phyloP scores from a whole-genome alignment of 2,113 vertebrate genomes.

The Daboia siamensis region DNA sequence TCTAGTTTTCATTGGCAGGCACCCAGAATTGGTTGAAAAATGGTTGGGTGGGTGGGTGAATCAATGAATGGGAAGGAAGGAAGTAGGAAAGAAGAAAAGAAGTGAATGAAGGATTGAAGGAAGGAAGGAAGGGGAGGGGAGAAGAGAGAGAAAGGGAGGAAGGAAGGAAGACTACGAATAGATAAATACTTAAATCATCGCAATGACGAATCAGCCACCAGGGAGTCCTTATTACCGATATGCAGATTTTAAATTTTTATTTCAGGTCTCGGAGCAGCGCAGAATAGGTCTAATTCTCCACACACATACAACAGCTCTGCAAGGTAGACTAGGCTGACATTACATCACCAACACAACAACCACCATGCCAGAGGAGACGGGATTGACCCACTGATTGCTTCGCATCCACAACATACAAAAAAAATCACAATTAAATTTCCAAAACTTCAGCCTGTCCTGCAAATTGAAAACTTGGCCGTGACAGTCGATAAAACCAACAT shows the following conservation, averaged over 20 bases:
- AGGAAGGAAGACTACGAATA: not conserved
- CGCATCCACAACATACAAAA: not conserved
- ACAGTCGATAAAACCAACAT: not conserved
- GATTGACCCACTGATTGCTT: too few relatives aligned
- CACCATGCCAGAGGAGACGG: not conserved
- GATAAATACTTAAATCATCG: not conserved
- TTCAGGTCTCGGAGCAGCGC: not conserved
- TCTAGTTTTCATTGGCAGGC: not conserved
- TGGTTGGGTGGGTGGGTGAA: not conserved
- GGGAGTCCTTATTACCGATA: not conserved
- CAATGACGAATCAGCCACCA: not conserved
- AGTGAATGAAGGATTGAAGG: not conserved
- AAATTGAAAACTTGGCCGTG: not conserved
- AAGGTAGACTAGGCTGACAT: not conserved
- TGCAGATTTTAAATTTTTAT: not conserved
- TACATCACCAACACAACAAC: not conserved
- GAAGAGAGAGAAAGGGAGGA: too few relatives aligned
- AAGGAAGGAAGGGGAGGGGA: too few relatives aligned
- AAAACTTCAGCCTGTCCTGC: not conserved
- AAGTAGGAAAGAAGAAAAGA: not conserved
- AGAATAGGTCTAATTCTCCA: not conserved
- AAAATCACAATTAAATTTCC: not conserved
- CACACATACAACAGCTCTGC: not conserved
- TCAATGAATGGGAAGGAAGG: not conserved
- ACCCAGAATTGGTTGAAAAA: not conserved